Base-by-base conservation (phyloP, 2,797 vertebrate species). In the Buphagus erythrorhynchus region DNA sequence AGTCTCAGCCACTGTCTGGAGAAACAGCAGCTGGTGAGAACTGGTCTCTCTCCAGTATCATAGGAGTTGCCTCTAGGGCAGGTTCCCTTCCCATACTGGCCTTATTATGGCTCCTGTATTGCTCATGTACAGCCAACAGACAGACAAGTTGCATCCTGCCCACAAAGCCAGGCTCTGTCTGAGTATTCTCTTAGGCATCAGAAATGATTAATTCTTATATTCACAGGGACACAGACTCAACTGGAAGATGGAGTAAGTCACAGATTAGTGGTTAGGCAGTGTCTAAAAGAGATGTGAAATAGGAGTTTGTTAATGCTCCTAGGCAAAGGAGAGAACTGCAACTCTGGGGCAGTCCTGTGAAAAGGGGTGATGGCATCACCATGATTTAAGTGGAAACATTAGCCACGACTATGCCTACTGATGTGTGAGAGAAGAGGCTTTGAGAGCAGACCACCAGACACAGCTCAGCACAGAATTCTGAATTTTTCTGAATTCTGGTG, bases 1-100 rank as follows among this genome's bases (percentile, higher is more conserved):
- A 72, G 65, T 84, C 87, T 62, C 35, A 90, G 83, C n/a, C 74
- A 79, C 78, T 38, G 74, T 87, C 93, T 94, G 86, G 61, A 80
- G 74, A 75, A 90, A 75, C 10, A 69, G 59, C 69, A 89, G 28
- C 81, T 87, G 33, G n/a, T 62, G 63, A 52, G 94, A 87, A 29
- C 55, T 76, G 40, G 26, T 33, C 15, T 73, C 59, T 76, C 52
- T 87, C 51, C 66, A 62, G 52, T 33, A 43, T 54, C 69, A 46
- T 1, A 75, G 36, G 9, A 84, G 25, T 26, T 0, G 5, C 76
- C 86, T 61, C 35, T 35, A 75, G 66, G 90, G 86, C 62, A 86
- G 42, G 58, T 65, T 86, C 28, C 12, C 35, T 43, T 90, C 72
- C 46, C 82, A 69, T 25, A 16, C 5, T 42, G 63, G 59, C 46